Evolutionary conservation across 2,797 vertebrate genomes (phyloP).

Genomic region (Sebastolobus alascanus): DNA sequence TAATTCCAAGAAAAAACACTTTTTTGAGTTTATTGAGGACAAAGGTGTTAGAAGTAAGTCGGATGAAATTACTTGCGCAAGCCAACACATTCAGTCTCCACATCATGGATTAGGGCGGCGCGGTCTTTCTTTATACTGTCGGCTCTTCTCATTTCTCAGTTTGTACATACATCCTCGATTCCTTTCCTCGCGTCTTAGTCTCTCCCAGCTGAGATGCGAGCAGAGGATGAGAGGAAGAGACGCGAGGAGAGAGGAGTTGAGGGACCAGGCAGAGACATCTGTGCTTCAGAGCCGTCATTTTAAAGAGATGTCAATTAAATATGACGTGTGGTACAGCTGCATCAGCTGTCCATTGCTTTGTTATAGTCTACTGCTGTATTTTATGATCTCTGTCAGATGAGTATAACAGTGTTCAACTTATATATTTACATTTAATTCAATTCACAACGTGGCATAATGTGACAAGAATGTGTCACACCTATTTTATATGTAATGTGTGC

Average conservation of each 20-base stretch:
- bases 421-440: background rate
- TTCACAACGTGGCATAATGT: background rate
- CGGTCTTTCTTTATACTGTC: background rate
- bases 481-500: background rate
- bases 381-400: background rate
- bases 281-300: background rate
- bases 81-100: background rate
- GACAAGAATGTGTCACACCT: no score
- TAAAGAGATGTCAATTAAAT: background rate
- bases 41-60: constrained; percentile 46
- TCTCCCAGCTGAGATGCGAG: background rate
- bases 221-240: background rate
- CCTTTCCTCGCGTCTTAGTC: background rate
- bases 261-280: background rate
- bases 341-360: background rate
- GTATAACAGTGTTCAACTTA: background rate
- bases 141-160: background rate
- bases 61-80: constrained; percentile 16
- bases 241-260: background rate
- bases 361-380: background rate
- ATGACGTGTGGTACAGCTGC: background rate
- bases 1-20: constrained; percentile 44
- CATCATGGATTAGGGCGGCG: background rate
- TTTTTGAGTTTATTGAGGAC: constrained; percentile 43
- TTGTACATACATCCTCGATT: background rate